Evolutionary conservation across 2,113 vertebrate species (phyloP), one percentile per base, ranked within the genome.

Genomic region (Ctenomys sociabilis): DNA sequence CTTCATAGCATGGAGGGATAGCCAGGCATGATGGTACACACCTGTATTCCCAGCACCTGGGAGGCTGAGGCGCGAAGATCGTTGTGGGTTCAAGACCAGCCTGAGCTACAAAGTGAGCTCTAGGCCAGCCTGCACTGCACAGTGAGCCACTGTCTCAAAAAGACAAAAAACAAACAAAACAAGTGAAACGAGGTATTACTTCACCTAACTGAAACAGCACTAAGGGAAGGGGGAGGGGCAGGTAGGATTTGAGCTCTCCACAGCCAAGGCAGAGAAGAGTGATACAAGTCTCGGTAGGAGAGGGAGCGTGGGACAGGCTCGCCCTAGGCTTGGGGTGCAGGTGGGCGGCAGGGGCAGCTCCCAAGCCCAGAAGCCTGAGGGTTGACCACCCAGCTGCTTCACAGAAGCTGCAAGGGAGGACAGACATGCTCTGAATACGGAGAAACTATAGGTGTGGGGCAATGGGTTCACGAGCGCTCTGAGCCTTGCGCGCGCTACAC

Each of bases 241-340:
- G 75, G 37, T 16, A 54, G 81, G 52, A 75, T 54, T 66, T 72
- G 28, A 81, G 63, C 49, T 94, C 80, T 96, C 26, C 26, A n/a
- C 11, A 70, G n/a, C 49, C 52, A 85, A 73, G 61, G 54, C 49
- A 19, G 9, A 63, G 28, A 68, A 24, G 30, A 8, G 61, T 59
- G 43, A 89, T 45, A 8, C 37, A 40, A 63, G 75, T 35, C n/a
- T 80, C 30, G 21, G 8, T 4, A 78, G 43, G 16, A 78, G 52
- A 63, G 5, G 0, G 26, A 73, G 52, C 57, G 66, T 17, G 43
- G 3, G 10, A 80, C 9, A 7, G 72, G 28, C 28, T 10, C 1
- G 37, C n/a, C 16, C 10, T 1, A 30, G 10, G 10, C 28, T 4
- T 1, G 0, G 0, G 7, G 5, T 30, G 5, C 52, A 70, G 17